Evolutionary conservation across 23 tunicate genomes (phyloP).

Genomic region (Pegea sp.): DNA sequence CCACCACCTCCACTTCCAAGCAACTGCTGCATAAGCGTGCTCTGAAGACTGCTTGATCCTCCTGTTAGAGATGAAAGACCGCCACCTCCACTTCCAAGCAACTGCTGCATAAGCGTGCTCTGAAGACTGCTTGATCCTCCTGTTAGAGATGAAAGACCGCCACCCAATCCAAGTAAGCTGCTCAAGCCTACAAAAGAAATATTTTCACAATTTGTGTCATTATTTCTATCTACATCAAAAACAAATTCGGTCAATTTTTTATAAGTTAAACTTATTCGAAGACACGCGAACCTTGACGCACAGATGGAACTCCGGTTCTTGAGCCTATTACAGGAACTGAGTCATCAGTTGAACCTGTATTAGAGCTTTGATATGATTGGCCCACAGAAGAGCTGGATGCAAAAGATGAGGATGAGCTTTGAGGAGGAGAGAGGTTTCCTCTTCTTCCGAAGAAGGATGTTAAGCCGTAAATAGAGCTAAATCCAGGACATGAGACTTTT

Average conservation of each 20-base stretch:
- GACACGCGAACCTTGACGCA: neutral
- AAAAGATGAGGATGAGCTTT: neutral
- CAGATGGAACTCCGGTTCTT: neutral
- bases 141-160: too few species aligned
- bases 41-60: too few species aligned
- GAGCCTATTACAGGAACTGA: neutral
- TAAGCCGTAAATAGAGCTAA: constrained; percentile 2
- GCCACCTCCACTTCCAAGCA: too few species aligned
- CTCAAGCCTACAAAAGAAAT: too few species aligned
- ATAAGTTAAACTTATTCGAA: neutral
- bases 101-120: too few species aligned
- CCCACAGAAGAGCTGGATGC: constrained; percentile 3
- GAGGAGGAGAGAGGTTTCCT: neutral
- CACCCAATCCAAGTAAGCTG: too few species aligned
- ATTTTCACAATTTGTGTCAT: too few species aligned
- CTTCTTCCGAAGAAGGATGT: constrained; percentile 3
- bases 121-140: too few species aligned
- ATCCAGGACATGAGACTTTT: constrained; percentile 35
- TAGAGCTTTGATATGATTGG: neutral
- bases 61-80: too few species aligned
- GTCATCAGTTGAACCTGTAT: neutral
- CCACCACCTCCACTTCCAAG: too few species aligned
- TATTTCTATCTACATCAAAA: too few species aligned
- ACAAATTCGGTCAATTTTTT: neutral
- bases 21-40: too few species aligned